Conservation (phyloP, 2,113 vertebrate genomes). For the Enhydra lutris region DNA sequence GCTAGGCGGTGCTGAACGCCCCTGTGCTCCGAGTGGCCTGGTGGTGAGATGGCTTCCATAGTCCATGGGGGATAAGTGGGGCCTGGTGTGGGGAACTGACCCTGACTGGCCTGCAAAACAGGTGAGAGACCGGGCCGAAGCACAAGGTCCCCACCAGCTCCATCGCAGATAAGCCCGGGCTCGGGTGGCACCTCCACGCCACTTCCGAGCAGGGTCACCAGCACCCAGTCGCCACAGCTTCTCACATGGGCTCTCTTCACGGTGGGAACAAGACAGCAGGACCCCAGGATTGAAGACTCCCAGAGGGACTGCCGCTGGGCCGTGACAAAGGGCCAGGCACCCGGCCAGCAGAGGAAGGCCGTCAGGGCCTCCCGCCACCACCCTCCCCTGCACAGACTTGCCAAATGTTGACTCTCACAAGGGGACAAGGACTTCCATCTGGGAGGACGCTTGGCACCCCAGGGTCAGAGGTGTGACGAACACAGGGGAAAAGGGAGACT, state of each 20-base stretch:
- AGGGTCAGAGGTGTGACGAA: background rate
- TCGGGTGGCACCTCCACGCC: background rate
- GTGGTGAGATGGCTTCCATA: background rate
- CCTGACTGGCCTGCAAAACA: background rate
- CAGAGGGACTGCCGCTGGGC: background rate
- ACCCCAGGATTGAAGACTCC: background rate
- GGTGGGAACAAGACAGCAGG: background rate
- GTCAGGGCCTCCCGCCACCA: background rate
- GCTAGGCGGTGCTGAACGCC: accelerated
- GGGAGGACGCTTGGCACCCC: background rate
- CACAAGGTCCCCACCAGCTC: too few relatives aligned
- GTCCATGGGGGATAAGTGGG: background rate
- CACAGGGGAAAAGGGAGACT: background rate
- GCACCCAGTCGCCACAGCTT: background rate
- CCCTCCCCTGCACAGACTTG: accelerated
- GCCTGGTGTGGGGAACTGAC: background rate
- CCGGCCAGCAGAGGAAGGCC: background rate
- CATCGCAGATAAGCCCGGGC: background rate
- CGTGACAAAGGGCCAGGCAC: background rate
- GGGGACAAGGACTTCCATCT: background rate
- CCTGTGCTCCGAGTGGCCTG: background rate
- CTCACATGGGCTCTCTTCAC: background rate
- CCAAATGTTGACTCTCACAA: background rate
- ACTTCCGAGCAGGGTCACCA: too few relatives aligned
- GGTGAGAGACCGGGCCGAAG: background rate